Percentiles rank a stretch among this genome's conserved stretches.
Conservation (phyloP, 2,797 vertebrate species). For the Gallinago solitaria region DNA sequence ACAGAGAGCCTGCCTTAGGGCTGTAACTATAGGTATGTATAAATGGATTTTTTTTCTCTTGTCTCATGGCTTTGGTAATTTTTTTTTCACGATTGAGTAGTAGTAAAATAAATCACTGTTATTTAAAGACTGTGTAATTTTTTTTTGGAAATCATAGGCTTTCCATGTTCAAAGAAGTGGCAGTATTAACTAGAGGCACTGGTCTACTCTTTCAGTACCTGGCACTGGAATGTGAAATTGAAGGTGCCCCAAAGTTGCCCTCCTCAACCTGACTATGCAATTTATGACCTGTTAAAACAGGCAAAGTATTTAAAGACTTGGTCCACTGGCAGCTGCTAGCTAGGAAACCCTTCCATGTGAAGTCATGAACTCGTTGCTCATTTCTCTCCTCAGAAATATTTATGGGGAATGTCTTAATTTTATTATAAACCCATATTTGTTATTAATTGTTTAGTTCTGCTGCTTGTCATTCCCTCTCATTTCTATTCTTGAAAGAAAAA, state of each 20-base stretch:
- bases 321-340: background rate
- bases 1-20: background rate
- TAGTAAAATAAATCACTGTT: background rate
- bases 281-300: constrained; percentile 5
- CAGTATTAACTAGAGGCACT: background rate
- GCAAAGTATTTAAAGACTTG: background rate
- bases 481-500: background rate
- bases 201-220: background rate
- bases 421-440: background rate
- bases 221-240: background rate
- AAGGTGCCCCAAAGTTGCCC: background rate
- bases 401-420: background rate
- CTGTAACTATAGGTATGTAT: background rate
- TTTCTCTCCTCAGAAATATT: background rate
- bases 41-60: background rate
- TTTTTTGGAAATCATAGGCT: background rate
- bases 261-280: background rate
- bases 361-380: background rate
- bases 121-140: background rate
- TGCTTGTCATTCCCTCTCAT: background rate
- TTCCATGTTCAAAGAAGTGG: background rate
- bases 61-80: background rate
- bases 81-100: background rate
- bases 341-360: background rate
- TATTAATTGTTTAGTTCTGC: background rate